These are phyloP conservation scores for Caenorhabditis uteleia DNA, from an alignment of 2,888 invertebrate genomes.

Conservation along the genomic window DNA sequence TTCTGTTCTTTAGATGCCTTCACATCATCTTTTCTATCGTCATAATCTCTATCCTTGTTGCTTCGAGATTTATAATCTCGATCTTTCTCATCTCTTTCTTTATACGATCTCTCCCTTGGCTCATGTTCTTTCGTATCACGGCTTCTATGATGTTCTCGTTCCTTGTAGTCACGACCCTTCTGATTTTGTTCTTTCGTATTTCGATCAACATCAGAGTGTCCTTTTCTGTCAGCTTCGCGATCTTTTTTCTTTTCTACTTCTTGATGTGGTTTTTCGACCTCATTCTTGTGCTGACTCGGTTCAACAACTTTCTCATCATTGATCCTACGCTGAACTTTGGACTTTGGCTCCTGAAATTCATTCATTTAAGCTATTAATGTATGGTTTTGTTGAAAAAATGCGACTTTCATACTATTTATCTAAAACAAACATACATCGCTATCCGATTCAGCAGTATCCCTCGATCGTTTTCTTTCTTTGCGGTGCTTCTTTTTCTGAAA, in stretches of 20 bases:
- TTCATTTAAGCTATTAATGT: not conserved
- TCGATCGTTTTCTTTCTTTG: not conserved
- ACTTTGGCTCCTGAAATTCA: not conserved
- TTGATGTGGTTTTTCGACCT: not conserved
- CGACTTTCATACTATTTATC: too few species aligned
- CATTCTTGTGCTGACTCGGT: not conserved
- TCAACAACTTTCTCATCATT: not conserved
- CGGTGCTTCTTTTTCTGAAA: too few species aligned
- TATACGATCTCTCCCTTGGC: too few species aligned
- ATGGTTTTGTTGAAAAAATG: too few species aligned
- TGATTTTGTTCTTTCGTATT: too few species aligned
- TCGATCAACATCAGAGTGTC: not conserved
- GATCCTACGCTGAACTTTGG: not conserved
- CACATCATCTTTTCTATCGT: too few species aligned
- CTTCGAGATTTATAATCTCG: too few species aligned
- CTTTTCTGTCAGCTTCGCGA: not conserved
- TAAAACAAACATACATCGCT: constrained; percentile 1
- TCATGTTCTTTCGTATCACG: too few species aligned
- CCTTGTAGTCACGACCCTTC: too few species aligned
- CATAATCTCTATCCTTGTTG: too few species aligned
- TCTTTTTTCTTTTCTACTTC: not conserved
- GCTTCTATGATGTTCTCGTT: not conserved
- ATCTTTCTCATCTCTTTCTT: too few species aligned
- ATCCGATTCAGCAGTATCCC: not conserved
- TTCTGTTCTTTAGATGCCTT: too few species aligned